These are phyloP conservation scores for Albula goreensis DNA, from an alignment of 2,113 vertebrate species.

Conservation along the genomic window DNA sequence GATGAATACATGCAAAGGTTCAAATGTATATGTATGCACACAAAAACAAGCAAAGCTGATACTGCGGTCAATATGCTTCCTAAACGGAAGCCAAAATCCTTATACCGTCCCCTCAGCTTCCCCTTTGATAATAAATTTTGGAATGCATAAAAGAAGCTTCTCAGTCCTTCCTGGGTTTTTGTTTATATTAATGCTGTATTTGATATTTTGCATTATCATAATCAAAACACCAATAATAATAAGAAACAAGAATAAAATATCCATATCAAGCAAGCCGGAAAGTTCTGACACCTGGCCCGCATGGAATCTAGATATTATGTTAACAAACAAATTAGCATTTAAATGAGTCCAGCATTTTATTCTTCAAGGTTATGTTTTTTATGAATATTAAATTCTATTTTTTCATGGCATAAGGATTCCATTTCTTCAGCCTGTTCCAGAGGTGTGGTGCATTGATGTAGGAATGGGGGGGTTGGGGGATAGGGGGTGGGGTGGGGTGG, in stretches of 20 bases:
- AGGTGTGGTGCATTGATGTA: slow-evolving; percentile 62
- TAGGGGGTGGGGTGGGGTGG: slow-evolving; percentile 27
- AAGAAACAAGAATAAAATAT: slow-evolving; percentile 79
- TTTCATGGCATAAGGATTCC: slow-evolving; percentile 30
- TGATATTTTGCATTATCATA: slow-evolving; percentile 80
- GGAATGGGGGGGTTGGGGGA: slow-evolving; percentile 45
- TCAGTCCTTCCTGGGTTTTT: slow-evolving; percentile 61
- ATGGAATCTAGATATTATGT: slow-evolving; percentile 79
- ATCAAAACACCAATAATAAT: slow-evolving; percentile 80
- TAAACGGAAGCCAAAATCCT: slow-evolving; percentile 56
- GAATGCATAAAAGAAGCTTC: slow-evolving; percentile 73
- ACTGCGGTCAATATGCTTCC: slow-evolving; percentile 45
- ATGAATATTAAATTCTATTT: slow-evolving; percentile 78
- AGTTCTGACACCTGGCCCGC: slow-evolving; percentile 73
- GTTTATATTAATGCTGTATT: slow-evolving; percentile 80
- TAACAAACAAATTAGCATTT: slow-evolving; percentile 85
- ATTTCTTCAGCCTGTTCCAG: slow-evolving; percentile 61
- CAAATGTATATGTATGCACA: slow-evolving; percentile 40
- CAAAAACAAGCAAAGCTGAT: slow-evolving; percentile 57
- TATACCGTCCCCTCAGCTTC: slow-evolving; percentile 48
- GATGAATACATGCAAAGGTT: slow-evolving; percentile 41
- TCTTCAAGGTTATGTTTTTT: slow-evolving; percentile 80
- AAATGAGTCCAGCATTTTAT: slow-evolving; percentile 80
- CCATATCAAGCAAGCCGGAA: slow-evolving; percentile 77
- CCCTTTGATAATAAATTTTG: slow-evolving; percentile 65